These are phyloP conservation scores for Seladonia tumulorum DNA, from an alignment of 2,888 invertebrate genomes.

Conservation along the genomic window DNA sequence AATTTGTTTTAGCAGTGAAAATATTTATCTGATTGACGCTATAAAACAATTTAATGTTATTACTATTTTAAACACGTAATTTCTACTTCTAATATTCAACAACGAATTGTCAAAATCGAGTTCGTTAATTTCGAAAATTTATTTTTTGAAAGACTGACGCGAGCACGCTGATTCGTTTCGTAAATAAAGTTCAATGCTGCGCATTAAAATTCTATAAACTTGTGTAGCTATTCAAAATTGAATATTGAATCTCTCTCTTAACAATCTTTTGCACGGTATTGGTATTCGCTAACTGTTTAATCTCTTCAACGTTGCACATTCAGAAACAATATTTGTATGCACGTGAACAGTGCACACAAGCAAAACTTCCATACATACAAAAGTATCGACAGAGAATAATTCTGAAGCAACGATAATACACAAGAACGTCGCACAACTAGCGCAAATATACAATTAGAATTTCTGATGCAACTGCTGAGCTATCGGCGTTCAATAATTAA, in stretches of 20 bases:
- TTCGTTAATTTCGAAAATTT: neutral
- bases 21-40: neutral
- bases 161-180: neutral
- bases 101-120: neutral
- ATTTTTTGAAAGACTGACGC: neutral
- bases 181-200: neutral
- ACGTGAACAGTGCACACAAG: conserved; percentile 59
- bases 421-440: conserved; percentile 59
- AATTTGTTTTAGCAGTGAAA: neutral
- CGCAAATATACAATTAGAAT: conserved; percentile 53
- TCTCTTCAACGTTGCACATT: conserved; percentile 54
- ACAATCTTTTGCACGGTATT: conserved; percentile 54
- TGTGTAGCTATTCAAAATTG: no score
- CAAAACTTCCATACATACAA: conserved; percentile 59
- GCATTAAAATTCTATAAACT: neutral
- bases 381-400: conserved; percentile 57
- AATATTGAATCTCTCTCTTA: neutral
- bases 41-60: neutral
- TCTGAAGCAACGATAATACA: conserved; percentile 59
- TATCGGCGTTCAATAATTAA: conserved; percentile 54
- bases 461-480: conserved; percentile 54
- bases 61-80: neutral
- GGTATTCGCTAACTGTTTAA: conserved; percentile 51
- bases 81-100: neutral
- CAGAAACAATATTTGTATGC: conserved; percentile 57